phyloP scores from a whole-genome alignment of 2,888 invertebrate genomes.

The Scaptomyza reducta region DNA sequence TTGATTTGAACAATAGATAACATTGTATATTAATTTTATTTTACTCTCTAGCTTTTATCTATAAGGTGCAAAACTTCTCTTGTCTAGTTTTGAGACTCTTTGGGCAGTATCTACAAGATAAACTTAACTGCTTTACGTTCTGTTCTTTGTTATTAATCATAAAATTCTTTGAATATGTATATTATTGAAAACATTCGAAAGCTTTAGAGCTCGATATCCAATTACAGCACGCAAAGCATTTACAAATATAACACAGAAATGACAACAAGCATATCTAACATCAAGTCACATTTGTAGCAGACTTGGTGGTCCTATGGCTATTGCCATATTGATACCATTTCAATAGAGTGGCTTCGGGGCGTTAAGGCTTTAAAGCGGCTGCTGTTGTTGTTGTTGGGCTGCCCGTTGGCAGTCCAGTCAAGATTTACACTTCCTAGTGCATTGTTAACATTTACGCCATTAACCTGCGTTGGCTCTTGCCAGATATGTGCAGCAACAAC shows the following conservation, averaged over 20 bases:
- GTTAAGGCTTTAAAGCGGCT: constrained; percentile 1
- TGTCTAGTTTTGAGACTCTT: too few species aligned
- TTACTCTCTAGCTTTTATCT: too few species aligned
- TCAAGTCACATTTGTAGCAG: constrained; percentile 20
- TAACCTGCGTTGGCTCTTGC: constrained; percentile 77
- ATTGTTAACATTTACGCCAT: constrained; percentile 81
- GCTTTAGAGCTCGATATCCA: background rate
- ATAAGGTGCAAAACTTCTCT: too few species aligned
- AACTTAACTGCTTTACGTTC: background rate
- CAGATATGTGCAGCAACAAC: constrained; percentile 45
- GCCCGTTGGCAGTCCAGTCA: constrained; percentile 47
- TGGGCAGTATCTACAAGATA: too few species aligned
- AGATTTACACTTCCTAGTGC: constrained; percentile 79
- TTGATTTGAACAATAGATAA: too few species aligned
- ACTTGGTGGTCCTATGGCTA: constrained; percentile 40
- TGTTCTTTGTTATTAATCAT: background rate
- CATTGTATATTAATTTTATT: too few species aligned
- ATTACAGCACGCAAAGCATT: background rate
- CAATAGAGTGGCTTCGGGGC: constrained; percentile 16
- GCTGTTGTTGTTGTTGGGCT: constrained; percentile 7
- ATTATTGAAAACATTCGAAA: background rate
- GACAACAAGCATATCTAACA: constrained; percentile 27
- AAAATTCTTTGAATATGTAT: background rate
- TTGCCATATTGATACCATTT: constrained; percentile 11
- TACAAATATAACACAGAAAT: constrained; percentile 14